Conservation (phyloP, 2,797 vertebrate species). For the Sebastiscus tertius region DNA sequence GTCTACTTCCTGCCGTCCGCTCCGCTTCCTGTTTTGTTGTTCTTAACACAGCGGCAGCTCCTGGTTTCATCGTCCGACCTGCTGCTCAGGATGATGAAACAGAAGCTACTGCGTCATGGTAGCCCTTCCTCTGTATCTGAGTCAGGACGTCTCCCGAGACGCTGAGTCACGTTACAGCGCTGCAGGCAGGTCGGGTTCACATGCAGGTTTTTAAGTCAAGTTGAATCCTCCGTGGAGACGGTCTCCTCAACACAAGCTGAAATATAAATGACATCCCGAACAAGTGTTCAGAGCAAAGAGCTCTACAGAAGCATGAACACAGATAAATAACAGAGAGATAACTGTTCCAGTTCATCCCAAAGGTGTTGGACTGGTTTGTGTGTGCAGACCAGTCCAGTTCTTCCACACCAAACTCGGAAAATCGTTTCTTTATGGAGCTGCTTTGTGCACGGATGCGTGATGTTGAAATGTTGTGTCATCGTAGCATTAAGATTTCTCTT, state of each 20-base stretch:
- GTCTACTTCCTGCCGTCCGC: not conserved
- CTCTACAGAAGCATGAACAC: not conserved
- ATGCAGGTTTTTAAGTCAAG: constrained; percentile 5
- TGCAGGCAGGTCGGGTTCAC: constrained; percentile 2
- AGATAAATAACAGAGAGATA: not conserved
- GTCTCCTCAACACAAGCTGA: not conserved
- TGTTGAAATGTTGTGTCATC: no score
- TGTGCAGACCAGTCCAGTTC: no score
- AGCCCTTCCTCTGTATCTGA: not conserved
- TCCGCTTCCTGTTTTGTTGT: not conserved
- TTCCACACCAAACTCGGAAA: no score
- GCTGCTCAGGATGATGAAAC: constrained; percentile 5
- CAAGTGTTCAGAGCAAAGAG: not conserved
- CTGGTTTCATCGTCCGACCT: constrained; percentile 16
- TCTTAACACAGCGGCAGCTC: constrained; percentile 20
- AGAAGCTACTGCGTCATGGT: not conserved
- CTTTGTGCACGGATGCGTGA: no score
- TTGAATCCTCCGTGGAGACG: not conserved
- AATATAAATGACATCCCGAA: constrained; percentile 1
- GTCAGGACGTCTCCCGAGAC: not conserved
- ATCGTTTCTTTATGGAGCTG: no score
- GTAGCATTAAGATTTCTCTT: no score
- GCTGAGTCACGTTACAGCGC: not conserved
- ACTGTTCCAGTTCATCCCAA: no score
- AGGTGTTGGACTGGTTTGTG: not conserved